phyloP scores from a whole-genome alignment of 2,888 invertebrate genomes.

The Conomelus anceps region DNA sequence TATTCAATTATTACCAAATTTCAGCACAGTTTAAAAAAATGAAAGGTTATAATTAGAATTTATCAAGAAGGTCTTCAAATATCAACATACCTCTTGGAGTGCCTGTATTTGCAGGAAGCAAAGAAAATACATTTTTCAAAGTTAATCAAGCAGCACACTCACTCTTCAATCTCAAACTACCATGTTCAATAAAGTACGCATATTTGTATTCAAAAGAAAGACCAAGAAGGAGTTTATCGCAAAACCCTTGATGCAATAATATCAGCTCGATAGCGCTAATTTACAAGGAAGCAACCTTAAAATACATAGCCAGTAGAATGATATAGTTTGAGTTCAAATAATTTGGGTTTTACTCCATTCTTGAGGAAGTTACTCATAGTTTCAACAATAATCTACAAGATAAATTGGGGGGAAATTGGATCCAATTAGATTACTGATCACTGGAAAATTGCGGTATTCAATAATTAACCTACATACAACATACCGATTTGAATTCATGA shows the following conservation, averaged over 20 bases:
- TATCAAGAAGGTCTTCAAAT: not conserved
- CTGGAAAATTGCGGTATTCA: too few species aligned
- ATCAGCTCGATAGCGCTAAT: not conserved
- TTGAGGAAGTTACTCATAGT: too few species aligned
- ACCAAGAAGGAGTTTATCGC: not conserved
- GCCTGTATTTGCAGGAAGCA: conserved; percentile 30
- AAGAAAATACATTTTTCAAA: conserved; percentile 24
- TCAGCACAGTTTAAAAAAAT: not conserved
- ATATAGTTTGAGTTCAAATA: not conserved
- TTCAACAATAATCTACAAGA: too few species aligned
- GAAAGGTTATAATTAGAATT: not conserved
- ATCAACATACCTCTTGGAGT: conserved; percentile 33
- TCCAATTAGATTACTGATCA: too few species aligned
- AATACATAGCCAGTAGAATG: not conserved
- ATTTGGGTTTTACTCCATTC: not conserved
- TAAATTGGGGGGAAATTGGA: too few species aligned
- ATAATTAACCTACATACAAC: too few species aligned
- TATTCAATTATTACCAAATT: not conserved
- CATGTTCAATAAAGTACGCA: not conserved
- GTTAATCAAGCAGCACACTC: not conserved
- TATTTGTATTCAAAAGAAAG: not conserved
- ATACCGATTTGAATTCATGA: too few species aligned
- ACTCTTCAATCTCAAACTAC: not conserved
- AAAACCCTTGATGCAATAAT: not conserved
- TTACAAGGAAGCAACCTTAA: not conserved